Evolutionary conservation across 2,888 invertebrate species (phyloP).

Genomic region (Lasioglossum lativentre): DNA sequence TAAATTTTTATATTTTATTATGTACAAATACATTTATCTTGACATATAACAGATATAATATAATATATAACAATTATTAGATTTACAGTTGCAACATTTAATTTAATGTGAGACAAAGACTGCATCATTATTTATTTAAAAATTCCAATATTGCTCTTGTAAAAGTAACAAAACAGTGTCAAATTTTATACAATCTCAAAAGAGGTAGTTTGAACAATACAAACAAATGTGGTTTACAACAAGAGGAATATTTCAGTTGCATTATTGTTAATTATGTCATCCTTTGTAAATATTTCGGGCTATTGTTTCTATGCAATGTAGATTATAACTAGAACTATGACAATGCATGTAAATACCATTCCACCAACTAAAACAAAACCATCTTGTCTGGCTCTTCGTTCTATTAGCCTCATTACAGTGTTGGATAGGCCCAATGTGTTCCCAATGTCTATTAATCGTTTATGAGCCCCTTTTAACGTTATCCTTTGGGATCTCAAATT

Average conservation of each 20-base stretch:
- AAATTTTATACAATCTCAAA: not conserved
- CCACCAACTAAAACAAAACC: constrained; percentile 95
- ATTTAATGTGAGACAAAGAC: constrained; percentile 4
- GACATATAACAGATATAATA: constrained; percentile 29
- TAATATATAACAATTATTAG: constrained; percentile 20
- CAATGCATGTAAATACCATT: constrained; percentile 92
- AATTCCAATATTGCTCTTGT: not conserved
- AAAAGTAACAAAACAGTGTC: constrained; percentile 24
- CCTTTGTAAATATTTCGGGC: constrained; percentile 13
- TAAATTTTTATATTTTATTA: constrained; percentile 45
- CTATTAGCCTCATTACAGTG: constrained; percentile 97
- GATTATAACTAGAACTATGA: constrained; percentile 92
- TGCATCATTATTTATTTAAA: constrained; percentile 4
- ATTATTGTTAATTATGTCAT: constrained; percentile 10
- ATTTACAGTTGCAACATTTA: constrained; percentile 2
- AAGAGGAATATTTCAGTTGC: constrained; percentile 5
- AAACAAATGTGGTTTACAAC: not conserved
- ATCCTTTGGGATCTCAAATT: constrained; percentile 93
- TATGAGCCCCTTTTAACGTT: constrained; percentile 94
- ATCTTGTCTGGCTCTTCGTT: constrained; percentile 94
- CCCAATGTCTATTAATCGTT: constrained; percentile 94
- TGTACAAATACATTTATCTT: constrained; percentile 41
- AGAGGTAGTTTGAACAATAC: not conserved
- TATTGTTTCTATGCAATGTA: constrained; percentile 84
- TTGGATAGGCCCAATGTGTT: constrained; percentile 97